Evolutionary conservation across 53 echinoderm and acorn worm genomes (phyloP).

Genomic region (Apostichopus leukothele): DNA sequence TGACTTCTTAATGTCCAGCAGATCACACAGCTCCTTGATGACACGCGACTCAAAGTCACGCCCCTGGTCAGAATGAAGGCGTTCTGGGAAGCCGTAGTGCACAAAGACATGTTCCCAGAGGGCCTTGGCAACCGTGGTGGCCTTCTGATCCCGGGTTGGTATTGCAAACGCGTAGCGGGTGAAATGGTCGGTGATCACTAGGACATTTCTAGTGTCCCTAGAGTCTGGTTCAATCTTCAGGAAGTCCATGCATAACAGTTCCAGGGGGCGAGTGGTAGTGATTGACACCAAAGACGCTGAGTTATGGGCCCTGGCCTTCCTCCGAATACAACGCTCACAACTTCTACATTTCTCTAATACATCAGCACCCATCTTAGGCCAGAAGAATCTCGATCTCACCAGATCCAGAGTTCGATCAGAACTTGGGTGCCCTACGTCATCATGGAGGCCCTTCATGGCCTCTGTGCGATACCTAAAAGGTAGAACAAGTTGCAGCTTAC

Average conservation of each 20-base stretch:
- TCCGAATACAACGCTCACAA: too few species aligned
- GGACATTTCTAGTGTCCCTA: slow-evolving; percentile 6
- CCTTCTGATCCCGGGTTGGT: slow-evolving; percentile 41
- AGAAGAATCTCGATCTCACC: neutral
- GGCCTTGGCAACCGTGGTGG: slow-evolving; percentile 39
- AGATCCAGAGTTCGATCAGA: neutral
- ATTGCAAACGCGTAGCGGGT: slow-evolving; percentile 42
- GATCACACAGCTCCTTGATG: slow-evolving; percentile 48
- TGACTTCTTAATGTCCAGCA: slow-evolving; percentile 50
- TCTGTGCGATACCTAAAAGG: neutral
- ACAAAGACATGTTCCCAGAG: slow-evolving; percentile 39
- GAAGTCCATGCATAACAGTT: slow-evolving; percentile 42
- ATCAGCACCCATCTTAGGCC: too few species aligned
- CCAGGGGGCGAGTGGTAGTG: slow-evolving; percentile 13
- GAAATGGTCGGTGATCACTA: slow-evolving; percentile 44
- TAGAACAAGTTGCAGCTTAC: neutral
- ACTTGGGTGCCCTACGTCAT: neutral
- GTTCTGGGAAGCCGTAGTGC: slow-evolving; percentile 43
- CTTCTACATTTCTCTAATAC: too few species aligned
- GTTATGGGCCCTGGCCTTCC: too few species aligned
- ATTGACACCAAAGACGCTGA: slow-evolving; percentile 7
- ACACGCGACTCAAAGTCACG: slow-evolving; percentile 58
- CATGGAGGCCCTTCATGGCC: neutral
- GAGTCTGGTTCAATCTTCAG: slow-evolving; percentile 22
- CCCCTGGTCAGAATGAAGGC: slow-evolving; percentile 51